Evolutionary conservation across 2,888 invertebrate species (phyloP).

Genomic region (Stenchaetothrips biformis): DNA sequence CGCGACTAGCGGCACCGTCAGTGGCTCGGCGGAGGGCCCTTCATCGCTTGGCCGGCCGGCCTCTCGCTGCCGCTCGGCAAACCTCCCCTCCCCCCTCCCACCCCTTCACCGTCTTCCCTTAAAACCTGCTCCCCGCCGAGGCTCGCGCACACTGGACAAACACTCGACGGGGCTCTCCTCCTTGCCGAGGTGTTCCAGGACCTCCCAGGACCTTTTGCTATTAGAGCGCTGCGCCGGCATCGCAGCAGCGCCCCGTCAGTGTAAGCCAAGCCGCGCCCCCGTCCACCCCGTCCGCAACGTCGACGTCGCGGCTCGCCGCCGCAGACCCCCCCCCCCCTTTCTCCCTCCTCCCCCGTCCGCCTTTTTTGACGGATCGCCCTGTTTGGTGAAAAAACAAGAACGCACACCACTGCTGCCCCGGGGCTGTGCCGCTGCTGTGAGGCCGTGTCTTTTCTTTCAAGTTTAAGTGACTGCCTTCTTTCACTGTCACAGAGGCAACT

Average conservation of each 20-base stretch:
- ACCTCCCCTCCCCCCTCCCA: neutral
- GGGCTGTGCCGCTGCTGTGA: neutral
- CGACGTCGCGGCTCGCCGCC: too few relatives aligned
- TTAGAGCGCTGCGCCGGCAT: neutral
- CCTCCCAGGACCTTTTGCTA: neutral
- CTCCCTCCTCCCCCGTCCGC: neutral
- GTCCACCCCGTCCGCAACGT: too few relatives aligned
- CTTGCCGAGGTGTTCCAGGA: neutral
- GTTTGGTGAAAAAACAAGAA: too few relatives aligned
- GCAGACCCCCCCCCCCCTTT: neutral
- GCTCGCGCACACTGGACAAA: neutral
- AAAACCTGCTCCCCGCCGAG: neutral
- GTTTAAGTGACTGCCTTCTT: conserved; percentile 21
- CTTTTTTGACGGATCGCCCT: too few relatives aligned
- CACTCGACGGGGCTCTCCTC: neutral
- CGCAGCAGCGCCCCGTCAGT: neutral
- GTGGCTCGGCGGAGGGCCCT: neutral
- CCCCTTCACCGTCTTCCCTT: neutral
- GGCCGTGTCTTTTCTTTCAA: conserved; percentile 3
- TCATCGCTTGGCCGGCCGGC: neutral
- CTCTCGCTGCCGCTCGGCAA: neutral
- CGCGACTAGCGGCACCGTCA: neutral
- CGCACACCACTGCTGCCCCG: neutral
- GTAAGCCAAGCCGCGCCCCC: neutral
- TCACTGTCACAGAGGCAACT: conserved; percentile 17